phyloP scores from a whole-genome alignment of 2,797 vertebrate species.

The Enteromius trimaculatus region DNA sequence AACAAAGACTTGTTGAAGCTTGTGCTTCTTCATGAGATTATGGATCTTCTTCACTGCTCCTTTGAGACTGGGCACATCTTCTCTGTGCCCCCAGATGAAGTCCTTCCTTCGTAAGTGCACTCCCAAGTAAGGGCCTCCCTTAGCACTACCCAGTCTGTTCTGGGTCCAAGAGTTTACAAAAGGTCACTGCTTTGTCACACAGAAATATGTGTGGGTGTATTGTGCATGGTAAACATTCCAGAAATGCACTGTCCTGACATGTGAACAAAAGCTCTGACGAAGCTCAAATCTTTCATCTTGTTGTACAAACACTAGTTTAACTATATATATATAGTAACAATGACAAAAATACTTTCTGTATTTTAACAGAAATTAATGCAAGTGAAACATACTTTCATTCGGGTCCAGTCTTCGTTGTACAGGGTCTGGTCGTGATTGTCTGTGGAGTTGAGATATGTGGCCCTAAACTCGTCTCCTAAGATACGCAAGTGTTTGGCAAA shows the following conservation, averaged over 20 bases:
- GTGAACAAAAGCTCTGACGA: neutral
- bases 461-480: constrained; percentile 88
- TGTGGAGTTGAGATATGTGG: constrained; percentile 84
- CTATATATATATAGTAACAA: neutral
- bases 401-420: constrained; percentile 92
- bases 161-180: constrained; percentile 61
- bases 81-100: constrained; percentile 96
- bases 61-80: constrained; percentile 91
- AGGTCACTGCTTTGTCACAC: neutral
- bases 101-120: constrained; percentile 93
- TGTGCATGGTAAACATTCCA: neutral
- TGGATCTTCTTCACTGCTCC: constrained; percentile 86
- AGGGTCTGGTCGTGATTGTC: constrained; percentile 82
- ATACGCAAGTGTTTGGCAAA: constrained; percentile 91
- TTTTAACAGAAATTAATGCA: neutral
- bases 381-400: constrained; percentile 81
- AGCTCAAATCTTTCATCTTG: neutral
- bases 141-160: constrained; percentile 83
- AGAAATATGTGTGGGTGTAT: neutral
- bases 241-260: neutral
- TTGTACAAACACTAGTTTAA: neutral
- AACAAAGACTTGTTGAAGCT: constrained; percentile 86
- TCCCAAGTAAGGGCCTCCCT: constrained; percentile 89
- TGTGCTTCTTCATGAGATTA: constrained; percentile 84
- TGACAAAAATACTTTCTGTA: neutral